phyloP scores from a whole-genome alignment of 2,888 invertebrate genomes.

The Chaitophorus viminalis region DNA sequence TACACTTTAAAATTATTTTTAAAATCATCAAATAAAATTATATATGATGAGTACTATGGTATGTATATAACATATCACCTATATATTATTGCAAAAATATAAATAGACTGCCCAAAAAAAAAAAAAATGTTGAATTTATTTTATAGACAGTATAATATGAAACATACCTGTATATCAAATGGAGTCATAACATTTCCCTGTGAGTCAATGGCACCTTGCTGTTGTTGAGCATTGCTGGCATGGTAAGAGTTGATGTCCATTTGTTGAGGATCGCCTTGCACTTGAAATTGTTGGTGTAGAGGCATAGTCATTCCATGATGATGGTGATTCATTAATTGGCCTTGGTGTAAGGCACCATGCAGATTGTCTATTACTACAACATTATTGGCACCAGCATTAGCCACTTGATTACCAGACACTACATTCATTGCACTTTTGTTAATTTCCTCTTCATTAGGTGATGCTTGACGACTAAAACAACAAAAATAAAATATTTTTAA shows the following conservation, averaged over 20 bases:
- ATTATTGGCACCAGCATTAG: slow-evolving; percentile 57
- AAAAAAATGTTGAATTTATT: not conserved
- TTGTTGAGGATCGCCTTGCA: slow-evolving; percentile 52
- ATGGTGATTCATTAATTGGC: slow-evolving; percentile 55
- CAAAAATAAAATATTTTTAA: slow-evolving; percentile 68
- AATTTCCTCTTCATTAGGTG: slow-evolving; percentile 87
- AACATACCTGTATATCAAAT: slow-evolving; percentile 82
- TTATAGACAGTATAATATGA: not conserved
- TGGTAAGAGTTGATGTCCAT: slow-evolving; percentile 56
- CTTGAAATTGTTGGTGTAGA: slow-evolving; percentile 57
- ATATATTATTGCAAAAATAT: too few relatives aligned
- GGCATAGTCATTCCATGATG: slow-evolving; percentile 61
- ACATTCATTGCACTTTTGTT: slow-evolving; percentile 69
- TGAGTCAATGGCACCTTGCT: slow-evolving; percentile 52
- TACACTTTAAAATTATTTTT: too few relatives aligned
- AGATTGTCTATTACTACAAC: slow-evolving; percentile 65
- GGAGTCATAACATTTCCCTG: slow-evolving; percentile 65
- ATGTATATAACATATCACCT: too few relatives aligned
- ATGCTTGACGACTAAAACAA: slow-evolving; percentile 81
- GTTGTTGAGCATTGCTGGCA: slow-evolving; percentile 57
- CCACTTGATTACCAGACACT: slow-evolving; percentile 60
- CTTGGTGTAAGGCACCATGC: slow-evolving; percentile 63
- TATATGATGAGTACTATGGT: too few relatives aligned
- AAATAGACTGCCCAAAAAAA: too few relatives aligned
- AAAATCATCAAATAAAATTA: too few relatives aligned